phyloP scores from a whole-genome alignment of 2,113 vertebrate species.

The Acrocephalus kingi region DNA sequence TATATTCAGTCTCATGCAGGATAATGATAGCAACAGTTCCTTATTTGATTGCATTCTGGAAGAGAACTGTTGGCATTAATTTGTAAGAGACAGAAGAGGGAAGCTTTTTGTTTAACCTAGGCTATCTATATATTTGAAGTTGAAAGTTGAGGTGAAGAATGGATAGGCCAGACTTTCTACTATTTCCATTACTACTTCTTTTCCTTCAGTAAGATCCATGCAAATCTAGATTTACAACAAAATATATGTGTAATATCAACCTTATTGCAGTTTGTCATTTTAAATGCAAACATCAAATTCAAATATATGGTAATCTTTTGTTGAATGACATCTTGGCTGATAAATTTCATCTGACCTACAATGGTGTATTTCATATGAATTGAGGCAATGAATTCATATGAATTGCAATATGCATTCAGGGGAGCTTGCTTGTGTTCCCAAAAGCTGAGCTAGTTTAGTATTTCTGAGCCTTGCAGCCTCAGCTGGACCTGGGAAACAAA shows the following conservation, averaged over 20 bases:
- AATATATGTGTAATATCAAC: not conserved
- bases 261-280: not conserved
- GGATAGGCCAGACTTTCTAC: not conserved
- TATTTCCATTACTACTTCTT: not conserved
- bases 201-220: not conserved
- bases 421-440: not conserved
- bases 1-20: not conserved
- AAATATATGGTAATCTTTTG: not conserved
- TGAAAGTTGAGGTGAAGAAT: not conserved
- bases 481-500: not conserved
- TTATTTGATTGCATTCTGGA: not conserved
- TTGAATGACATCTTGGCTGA: not conserved
- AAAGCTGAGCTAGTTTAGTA: not conserved
- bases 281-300: not conserved
- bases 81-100: not conserved
- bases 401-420: not conserved
- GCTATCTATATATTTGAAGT: not conserved
- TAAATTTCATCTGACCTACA: not conserved
- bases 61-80: not conserved
- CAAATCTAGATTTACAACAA: not conserved
- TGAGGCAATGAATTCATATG: not conserved
- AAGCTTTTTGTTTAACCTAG: not conserved
- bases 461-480: not conserved
- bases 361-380: not conserved
- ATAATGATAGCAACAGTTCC: too few relatives aligned